Evolutionary conservation across 2,888 invertebrate species (phyloP), one percentile per base, ranked within the genome.

Genomic region (Chromoteleia sp.): DNA sequence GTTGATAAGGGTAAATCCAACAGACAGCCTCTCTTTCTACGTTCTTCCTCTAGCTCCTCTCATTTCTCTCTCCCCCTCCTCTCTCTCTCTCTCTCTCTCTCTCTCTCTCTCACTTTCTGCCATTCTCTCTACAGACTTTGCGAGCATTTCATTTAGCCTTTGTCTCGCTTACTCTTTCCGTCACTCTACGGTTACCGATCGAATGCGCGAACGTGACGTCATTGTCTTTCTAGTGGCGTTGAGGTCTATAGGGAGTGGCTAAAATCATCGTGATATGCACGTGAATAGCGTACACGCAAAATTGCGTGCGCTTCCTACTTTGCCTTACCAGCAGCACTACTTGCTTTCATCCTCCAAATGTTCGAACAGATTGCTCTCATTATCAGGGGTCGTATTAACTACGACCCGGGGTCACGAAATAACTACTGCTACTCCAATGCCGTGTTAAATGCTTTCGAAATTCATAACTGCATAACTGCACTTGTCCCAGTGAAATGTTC

Each of bases 171-270:
- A 17, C 74, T 67, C 48, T 74, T 80, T 61, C 61, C 19, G 52
- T 65, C 58, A 58, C 67, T 74, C 48, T 61, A 54, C 48, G 56
- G 48, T 74, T 70, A 50, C 67, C 61, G 45, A 67, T 58, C 73
- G 71, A 73, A 73, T 54, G 25, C 48, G 63, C 70, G 56, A 74
- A 75, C 74, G 74, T 80, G 80, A 80, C 80, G 75, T 80, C 80
- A 80, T 74, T 74, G 80, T 74, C 80, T 80, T 74, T 80, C 48
- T 48, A 59, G 59, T 63, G 54, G 52, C 21, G 67, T 79, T 59
- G 67, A 58, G 50, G 75, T 76, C 50, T 56, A 25, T 21, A 25
- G 59, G 58, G 75, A 67, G 74, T 50, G 74, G 68, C 45, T 80
- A 17, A 74, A 80, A 80, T 74, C 61, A 25, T 75, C 70, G 70